These are phyloP conservation scores for Corella eumyota DNA, from an alignment of 23 tunicate species.

Conservation along the genomic window DNA sequence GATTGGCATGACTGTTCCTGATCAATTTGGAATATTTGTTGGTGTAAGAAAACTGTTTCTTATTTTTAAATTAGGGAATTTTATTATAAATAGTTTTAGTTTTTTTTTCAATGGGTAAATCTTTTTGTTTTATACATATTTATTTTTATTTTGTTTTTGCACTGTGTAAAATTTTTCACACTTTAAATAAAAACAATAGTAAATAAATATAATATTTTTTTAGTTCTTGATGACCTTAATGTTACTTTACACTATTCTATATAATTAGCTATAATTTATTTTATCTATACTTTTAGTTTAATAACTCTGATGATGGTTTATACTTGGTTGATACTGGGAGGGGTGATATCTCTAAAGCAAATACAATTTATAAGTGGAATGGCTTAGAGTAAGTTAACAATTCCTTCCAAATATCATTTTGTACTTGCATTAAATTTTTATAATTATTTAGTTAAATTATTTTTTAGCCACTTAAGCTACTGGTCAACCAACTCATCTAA, in stretches of 20 bases:
- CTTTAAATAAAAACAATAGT: background rate
- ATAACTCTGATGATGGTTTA: constrained; percentile 85
- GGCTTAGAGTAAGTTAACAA: constrained; percentile 3
- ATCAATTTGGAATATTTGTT: constrained; percentile 62
- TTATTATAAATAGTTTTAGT: background rate
- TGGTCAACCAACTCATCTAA: constrained; percentile 59
- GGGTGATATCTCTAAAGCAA: constrained; percentile 26
- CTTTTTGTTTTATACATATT: too few species aligned
- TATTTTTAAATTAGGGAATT: background rate
- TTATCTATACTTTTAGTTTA: constrained; percentile 30
- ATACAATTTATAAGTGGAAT: constrained; percentile 58
- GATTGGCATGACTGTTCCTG: constrained; percentile 21
- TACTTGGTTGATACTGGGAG: constrained; percentile 67
- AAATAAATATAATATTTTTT: background rate
- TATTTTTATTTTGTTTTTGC: too few species aligned
- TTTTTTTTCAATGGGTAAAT: too few species aligned
- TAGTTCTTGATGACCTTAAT: too few species aligned
- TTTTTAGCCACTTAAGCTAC: constrained; percentile 20
- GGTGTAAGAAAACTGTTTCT: constrained; percentile 21
- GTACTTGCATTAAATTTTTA: background rate
- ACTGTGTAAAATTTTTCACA: too few species aligned
- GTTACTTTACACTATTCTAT: too few species aligned
- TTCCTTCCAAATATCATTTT: background rate
- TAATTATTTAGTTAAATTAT: background rate
- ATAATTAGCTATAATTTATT: too few species aligned